phyloP scores from a whole-genome alignment of 2,113 vertebrate genomes.

The Eira barbara region DNA sequence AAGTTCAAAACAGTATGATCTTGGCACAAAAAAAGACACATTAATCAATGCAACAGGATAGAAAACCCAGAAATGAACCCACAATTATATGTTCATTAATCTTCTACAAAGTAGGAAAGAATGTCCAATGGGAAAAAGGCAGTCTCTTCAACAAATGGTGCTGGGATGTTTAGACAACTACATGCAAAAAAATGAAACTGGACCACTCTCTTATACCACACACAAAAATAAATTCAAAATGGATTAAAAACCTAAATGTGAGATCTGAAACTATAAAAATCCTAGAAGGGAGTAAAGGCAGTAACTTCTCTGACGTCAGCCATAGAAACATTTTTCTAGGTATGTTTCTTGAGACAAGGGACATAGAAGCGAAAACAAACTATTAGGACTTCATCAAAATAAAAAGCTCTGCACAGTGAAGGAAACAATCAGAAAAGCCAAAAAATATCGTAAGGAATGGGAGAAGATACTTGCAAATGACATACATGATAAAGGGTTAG shows the following conservation, averaged over 20 bases:
- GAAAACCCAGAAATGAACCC: background rate
- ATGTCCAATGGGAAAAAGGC: background rate
- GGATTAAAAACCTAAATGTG: background rate
- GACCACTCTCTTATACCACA: background rate
- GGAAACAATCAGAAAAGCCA: background rate
- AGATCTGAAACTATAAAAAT: background rate
- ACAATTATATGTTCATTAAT: background rate
- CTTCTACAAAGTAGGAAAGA: background rate
- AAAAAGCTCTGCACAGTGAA: background rate
- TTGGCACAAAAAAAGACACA: background rate
- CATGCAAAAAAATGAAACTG: background rate
- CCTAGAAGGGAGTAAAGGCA: background rate
- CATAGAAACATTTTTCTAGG: background rate
- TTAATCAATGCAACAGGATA: background rate
- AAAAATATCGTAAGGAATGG: background rate
- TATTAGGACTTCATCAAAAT: background rate
- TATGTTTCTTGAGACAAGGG: background rate
- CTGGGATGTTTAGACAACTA: background rate
- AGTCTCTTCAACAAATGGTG: background rate
- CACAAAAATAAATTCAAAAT: background rate
- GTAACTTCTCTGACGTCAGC: background rate
- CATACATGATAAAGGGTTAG: background rate
- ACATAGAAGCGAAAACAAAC: background rate
- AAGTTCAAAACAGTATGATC: background rate
- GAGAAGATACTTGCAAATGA: background rate